These are phyloP conservation scores for Sebastes elongatus DNA, from an alignment of 2,797 vertebrate genomes.

Conservation along the genomic window DNA sequence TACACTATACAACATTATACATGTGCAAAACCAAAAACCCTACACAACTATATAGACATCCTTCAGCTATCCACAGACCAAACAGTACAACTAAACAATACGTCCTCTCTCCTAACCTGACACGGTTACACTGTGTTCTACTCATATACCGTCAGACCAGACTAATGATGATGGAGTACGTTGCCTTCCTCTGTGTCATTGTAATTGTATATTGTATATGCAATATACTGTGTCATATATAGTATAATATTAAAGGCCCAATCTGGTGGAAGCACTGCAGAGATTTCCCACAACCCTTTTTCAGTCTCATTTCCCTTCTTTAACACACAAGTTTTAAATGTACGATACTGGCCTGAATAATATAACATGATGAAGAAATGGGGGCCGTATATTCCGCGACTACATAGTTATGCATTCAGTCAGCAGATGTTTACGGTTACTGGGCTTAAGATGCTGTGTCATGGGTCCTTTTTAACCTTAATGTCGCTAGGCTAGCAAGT, in stretches of 20 bases:
- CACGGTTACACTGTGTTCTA: slow-evolving; percentile 64
- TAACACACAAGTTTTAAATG: background rate
- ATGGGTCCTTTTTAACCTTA: background rate
- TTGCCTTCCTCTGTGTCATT: slow-evolving; percentile 63
- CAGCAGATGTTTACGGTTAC: background rate
- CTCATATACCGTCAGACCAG: slow-evolving; percentile 40
- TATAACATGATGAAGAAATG: background rate
- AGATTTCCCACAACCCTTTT: background rate
- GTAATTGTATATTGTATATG: slow-evolving; percentile 43
- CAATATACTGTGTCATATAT: slow-evolving; percentile 50
- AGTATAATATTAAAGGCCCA: slow-evolving; percentile 46
- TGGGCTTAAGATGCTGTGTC: background rate
- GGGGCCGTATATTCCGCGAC: background rate
- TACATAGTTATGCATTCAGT: background rate
- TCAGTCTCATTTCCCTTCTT: background rate
- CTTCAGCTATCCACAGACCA: background rate
- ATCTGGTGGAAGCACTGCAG: slow-evolving; percentile 27
- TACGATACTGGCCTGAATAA: slow-evolving; percentile 5
- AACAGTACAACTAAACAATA: background rate
- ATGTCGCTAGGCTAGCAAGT: background rate
- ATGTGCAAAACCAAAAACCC: slow-evolving; percentile 14
- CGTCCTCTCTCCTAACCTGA: slow-evolving; percentile 7
- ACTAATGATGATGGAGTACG: slow-evolving; percentile 42
- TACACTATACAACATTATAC: background rate
- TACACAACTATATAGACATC: background rate